These are phyloP conservation scores for Sinocyclocheilus grahami DNA, from an alignment of 2,113 vertebrate genomes.

Conservation along the genomic window DNA sequence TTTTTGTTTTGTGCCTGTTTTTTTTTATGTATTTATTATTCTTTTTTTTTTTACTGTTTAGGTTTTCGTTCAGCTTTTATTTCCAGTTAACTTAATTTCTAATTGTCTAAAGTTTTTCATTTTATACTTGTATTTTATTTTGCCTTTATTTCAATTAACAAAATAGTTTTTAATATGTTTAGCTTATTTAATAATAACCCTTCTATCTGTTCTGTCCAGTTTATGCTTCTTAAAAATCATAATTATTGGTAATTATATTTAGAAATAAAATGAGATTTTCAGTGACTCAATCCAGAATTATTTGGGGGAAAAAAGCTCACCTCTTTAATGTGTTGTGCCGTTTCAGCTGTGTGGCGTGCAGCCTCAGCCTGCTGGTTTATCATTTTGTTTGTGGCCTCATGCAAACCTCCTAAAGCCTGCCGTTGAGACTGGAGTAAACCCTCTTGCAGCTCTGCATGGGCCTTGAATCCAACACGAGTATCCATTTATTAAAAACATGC, in stretches of 20 bases:
- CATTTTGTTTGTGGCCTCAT: constrained; percentile 80
- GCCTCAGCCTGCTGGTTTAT: constrained; percentile 84
- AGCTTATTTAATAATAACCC: not conserved
- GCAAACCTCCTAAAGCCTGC: constrained; percentile 77
- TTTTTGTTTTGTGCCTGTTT: too few relatives aligned
- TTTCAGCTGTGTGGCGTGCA: constrained; percentile 73
- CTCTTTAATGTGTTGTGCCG: constrained; percentile 83
- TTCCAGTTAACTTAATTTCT: not conserved
- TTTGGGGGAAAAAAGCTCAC: constrained; percentile 62
- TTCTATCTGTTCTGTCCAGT: not conserved
- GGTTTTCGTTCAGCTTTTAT: not conserved
- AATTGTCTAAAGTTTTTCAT: not conserved
- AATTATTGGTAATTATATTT: not conserved
- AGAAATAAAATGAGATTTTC: not conserved
- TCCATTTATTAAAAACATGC: not conserved
- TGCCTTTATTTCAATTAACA: not conserved
- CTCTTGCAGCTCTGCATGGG: constrained; percentile 83
- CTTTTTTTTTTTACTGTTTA: not conserved
- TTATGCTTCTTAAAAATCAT: not conserved
- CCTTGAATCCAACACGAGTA: constrained; percentile 67
- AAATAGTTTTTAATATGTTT: not conserved
- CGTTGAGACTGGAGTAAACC: constrained; percentile 80
- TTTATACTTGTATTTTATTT: not conserved
- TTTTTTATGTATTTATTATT: too few relatives aligned
- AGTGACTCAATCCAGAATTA: not conserved